Base-by-base conservation (phyloP, 2,797 vertebrate genomes). In the Selene dorsalis region DNA sequence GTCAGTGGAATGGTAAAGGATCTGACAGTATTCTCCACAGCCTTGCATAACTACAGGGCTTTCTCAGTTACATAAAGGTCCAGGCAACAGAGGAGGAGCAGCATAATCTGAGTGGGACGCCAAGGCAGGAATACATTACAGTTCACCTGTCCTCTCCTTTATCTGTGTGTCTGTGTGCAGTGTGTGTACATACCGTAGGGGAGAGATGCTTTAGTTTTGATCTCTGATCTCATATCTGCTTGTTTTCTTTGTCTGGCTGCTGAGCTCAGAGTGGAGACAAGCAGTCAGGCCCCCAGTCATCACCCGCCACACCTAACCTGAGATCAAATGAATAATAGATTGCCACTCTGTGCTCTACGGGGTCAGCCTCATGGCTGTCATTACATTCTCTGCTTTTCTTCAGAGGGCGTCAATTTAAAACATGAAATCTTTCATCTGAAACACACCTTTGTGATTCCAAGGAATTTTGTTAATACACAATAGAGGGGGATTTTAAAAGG, bases 261-360 rank as follows among this genome's bases (percentile, higher is more conserved):
- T 32, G 43, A 78, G 59, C 14, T 7, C 38, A 57, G 12, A 82
- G 58, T 0, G 17, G 57, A 75, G 73, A 78, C 69, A 48, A 41
- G 11, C 1, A 63, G 66, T 58, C 41, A 22, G 58, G 77, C 71
- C 50, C 73, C 43, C 38, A 58, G 66, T 71, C 28, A 6, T 24
- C 62, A 20, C 52, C 47, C n/a, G 53, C 80, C 83, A 90, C 86
- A 88, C 91, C 89, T 88, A 87, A 82, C 79, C 83, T 88, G 83
- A 85, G 84, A 84, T 79, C 66, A 77, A 71, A 91, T 93, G 66
- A 92, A 92, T 92, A 90, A 92, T 91, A 84, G 82, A 92, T 91
- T 13, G 17, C 3, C 70, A 39, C 83, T 74, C 65, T 62, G 59
- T 43, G 28, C 71, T 71, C 47, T 38, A 11, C 47, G 59, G 84